Conservation (phyloP, 2,888 invertebrate species). For the Poecilobothrus nobilitatus region DNA sequence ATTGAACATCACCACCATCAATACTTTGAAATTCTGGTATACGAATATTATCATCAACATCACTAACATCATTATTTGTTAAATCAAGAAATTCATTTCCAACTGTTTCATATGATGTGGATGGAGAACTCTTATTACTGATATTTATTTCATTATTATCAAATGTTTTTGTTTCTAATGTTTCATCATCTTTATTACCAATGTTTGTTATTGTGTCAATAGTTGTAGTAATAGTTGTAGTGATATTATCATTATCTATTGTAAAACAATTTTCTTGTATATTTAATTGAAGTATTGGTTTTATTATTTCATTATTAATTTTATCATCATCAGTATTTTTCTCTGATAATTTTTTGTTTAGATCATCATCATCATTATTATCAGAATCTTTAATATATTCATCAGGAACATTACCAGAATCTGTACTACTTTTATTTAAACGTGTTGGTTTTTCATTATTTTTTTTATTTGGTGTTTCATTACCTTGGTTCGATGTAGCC, state of each 20-base stretch:
- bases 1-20: conserved; percentile 45
- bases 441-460: conserved; percentile 36
- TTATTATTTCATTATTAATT: conserved; percentile 12
- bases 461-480: neutral
- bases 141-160: conserved; percentile 9
- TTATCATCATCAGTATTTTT: conserved; percentile 17
- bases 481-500: conserved; percentile 19
- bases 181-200: neutral
- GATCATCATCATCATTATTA: conserved; percentile 28
- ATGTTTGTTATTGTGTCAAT: neutral
- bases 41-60: conserved; percentile 28
- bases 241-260: conserved; percentile 21
- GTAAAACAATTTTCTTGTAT: conserved; percentile 37
- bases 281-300: conserved; percentile 29
- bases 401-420: conserved; percentile 43
- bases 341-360: conserved; percentile 29
- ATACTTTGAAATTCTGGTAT: conserved; percentile 43
- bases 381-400: conserved; percentile 40
- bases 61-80: conserved; percentile 24
- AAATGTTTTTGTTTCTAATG: conserved; percentile 14
- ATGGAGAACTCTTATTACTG: conserved; percentile 36
- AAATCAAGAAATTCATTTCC: conserved; percentile 42
- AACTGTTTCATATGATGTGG: conserved; percentile 42
- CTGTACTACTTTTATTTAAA: conserved; percentile 42
- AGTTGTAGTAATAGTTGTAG: neutral